phyloP scores from a whole-genome alignment of 2,888 invertebrate species.

The Ganaspis brasiliensis region DNA sequence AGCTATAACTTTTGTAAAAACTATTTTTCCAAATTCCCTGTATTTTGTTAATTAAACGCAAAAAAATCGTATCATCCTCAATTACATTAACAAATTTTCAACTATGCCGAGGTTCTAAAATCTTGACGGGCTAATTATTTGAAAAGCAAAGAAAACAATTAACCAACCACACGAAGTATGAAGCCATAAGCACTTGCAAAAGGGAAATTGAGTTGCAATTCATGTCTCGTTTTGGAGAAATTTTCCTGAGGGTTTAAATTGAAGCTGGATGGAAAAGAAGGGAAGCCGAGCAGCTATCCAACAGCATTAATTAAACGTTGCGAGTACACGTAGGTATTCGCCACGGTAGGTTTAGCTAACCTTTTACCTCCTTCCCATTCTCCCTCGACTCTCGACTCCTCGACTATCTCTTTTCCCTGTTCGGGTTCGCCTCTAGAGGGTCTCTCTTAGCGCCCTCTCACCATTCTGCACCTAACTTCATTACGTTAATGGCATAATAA shows the following conservation, averaged over 20 bases:
- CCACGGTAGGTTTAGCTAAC: slow-evolving; percentile 60
- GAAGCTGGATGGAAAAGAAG: background rate
- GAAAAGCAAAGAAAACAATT: no score
- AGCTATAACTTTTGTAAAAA: no score
- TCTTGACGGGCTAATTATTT: no score
- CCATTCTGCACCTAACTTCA: slow-evolving; percentile 74
- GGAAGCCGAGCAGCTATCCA: slow-evolving; percentile 20
- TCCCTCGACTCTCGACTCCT: slow-evolving; percentile 46
- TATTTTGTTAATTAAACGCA: no score
- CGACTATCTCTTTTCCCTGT: slow-evolving; percentile 37
- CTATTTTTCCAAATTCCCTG: no score
- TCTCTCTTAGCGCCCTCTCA: slow-evolving; percentile 50
- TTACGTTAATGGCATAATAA: slow-evolving; percentile 80
- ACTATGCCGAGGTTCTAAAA: no score
- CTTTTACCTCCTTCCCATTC: slow-evolving; percentile 59
- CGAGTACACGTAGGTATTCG: slow-evolving; percentile 57
- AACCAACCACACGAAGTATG: background rate
- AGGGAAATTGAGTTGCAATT: slow-evolving; percentile 14
- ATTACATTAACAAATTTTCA: no score
- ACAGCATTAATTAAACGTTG: slow-evolving; percentile 63
- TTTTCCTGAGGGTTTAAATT: slow-evolving; percentile 1
- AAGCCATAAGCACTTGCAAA: background rate
- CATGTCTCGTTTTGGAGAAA: slow-evolving; percentile 24
- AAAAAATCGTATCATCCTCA: no score
- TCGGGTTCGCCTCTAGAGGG: slow-evolving; percentile 16